Base-by-base conservation (phyloP, 2,888 invertebrate species). In the Drosophila rellima region DNA sequence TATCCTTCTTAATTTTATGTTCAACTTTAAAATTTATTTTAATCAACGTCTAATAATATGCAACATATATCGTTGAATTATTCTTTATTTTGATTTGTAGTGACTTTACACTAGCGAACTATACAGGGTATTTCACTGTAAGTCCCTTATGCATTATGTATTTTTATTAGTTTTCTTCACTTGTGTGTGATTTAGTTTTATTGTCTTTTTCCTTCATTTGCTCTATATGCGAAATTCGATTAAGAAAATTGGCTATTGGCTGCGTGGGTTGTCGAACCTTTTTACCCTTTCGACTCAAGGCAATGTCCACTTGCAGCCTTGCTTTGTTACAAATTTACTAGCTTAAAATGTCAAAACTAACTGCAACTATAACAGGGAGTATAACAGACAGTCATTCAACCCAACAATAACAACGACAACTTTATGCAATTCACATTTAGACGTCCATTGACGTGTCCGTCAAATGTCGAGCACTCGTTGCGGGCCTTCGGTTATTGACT, bases 371-470 rank as follows among this genome's bases (percentile, higher is more conserved):
- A 39, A 26, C 15, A 29, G 33, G 6, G n/a, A 20, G 23, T 29
- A n/a, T n/a, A n/a, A n/a, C n/a, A 50, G 67, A 55, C 62, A 67
- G 67, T 67, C 67, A 63, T 67, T 67, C 55, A 67, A 67, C 67
- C 37, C 56, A 51, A 20, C 51, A 20, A 29, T 40, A 55, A 18
- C 26, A 26, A 31, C 44, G 23, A 35, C 35, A 26, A 55, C 13
- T 40, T 29, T n/a, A 29, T 40, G 52, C 52, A 52, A 23, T 44
- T 59, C 61, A 67, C 61, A 69, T 76, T 61, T 62, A 51, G 73
- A 78, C 76, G 80, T 67, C 60, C 80, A 78, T 78, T 79, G 78
- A 74, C 70, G 68, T 80, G 80, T 80, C 80, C 79, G 77, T 80
- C 79, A 74, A 76, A 76, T 70, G 70, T 42, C 74, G 74, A 69